Evolutionary conservation across 2,113 vertebrate species (phyloP), one percentile per base, ranked within the genome.

Genomic region (Pampusana beccarii): DNA sequence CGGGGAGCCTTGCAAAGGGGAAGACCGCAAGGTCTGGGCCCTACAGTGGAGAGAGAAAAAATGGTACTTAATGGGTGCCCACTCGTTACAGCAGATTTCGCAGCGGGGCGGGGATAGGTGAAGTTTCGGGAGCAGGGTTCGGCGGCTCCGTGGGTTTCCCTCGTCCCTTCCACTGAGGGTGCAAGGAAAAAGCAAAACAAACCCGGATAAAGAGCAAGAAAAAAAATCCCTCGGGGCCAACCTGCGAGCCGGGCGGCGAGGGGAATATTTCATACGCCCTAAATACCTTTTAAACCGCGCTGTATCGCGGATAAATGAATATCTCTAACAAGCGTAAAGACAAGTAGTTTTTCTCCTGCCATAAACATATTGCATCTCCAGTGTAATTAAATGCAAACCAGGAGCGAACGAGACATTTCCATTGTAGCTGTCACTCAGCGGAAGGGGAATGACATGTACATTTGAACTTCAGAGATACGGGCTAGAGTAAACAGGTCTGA

Each of bases 331-430:
- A 94, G 97, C 84, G 93, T 38, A 83, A 86, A 88, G 90, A 89
- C 97, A 95, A 95, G 93, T 83, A 95, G 89, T 93, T 97, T 97
- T 97, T 96, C 95, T 92, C 95, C 69, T 97, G 95, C 82, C 93
- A 88, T 97, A 97, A 95, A 96, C 96, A 97, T 96, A 95, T 96
- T 95, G 96, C 82, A 92, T 96, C 86, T 88, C 85, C 84, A 74
- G 58, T 64, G 96, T 97, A 97, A 98, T 97, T 97, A 97, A 98
- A 98, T 96, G 97, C 97, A 98, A 97, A 96, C 94, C 89, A 90
- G 96, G 93, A 87, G 74, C 87, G 91, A 97, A 97, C 72, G 95
- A 97, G 97, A 95, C 96, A 78, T 97, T 97, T 95, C 96, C 97
- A 97, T 95, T 97, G 97, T 90, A 91, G 91, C 93, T 97, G 97